Percentiles rank a stretch among this genome's conserved stretches.
Conservation (phyloP, 2,797 vertebrate species). For the Artibeus jamaicensis region DNA sequence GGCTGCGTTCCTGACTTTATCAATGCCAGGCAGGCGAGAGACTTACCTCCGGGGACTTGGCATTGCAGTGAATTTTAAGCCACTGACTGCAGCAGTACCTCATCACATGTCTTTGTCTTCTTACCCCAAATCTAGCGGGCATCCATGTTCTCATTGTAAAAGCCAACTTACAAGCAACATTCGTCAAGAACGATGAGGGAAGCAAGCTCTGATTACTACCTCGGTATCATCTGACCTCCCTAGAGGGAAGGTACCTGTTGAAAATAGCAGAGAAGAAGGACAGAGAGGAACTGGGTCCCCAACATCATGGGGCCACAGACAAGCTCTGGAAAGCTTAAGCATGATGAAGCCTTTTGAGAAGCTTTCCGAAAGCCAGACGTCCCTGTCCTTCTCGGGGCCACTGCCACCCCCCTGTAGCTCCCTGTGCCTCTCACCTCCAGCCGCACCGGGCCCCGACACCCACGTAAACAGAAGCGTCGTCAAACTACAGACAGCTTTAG, state of each 20-base stretch:
- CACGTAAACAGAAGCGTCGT: too few relatives aligned
- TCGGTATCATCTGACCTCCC: neutral
- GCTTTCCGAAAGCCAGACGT: neutral
- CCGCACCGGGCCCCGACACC: neutral
- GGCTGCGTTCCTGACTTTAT: neutral
- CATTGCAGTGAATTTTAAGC: neutral
- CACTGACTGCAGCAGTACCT: neutral
- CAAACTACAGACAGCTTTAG: neutral
- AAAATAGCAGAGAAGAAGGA: neutral
- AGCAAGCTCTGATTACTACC: neutral
- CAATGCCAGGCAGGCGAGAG: neutral
- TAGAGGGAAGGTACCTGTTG: neutral
- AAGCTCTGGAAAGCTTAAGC: neutral
- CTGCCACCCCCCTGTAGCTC: rapidly evolving
- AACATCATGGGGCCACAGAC: neutral
- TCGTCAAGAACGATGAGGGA: neutral
- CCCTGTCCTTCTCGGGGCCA: neutral
- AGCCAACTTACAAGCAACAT: too few relatives aligned
- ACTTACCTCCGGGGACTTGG: neutral
- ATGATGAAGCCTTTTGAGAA: neutral
- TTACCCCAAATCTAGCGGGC: neutral
- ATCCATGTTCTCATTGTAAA: neutral
- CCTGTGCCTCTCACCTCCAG: neutral
- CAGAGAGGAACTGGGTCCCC: neutral
- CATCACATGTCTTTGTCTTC: neutral